Conservation (phyloP, 2,888 invertebrate species). For the Limnephilus rhombicus region DNA sequence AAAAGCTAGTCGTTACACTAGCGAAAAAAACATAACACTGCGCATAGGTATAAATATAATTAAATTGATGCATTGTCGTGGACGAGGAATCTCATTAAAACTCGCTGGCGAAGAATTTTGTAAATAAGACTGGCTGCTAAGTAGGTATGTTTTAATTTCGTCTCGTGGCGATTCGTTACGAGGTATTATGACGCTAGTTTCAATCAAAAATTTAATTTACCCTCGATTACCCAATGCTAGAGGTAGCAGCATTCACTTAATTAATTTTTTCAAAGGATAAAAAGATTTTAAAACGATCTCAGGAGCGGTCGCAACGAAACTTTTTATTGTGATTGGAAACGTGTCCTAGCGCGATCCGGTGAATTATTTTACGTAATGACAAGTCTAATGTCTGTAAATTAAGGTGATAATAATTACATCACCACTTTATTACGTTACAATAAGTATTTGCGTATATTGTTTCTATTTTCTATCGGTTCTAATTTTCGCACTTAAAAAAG, state of each 20-base stretch:
- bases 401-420: background rate
- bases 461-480: too few relatives aligned
- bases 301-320: background rate
- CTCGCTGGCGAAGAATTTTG: constrained; percentile 29
- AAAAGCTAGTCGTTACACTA: background rate
- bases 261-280: constrained; percentile 44
- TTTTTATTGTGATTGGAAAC: constrained; percentile 13
- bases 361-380: background rate
- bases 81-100: constrained; percentile 36
- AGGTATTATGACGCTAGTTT: constrained; percentile 44
- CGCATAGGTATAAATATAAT: constrained; percentile 35
- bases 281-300: background rate
- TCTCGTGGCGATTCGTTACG: constrained; percentile 52
- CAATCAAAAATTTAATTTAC: constrained; percentile 58
- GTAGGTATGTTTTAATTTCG: constrained; percentile 48
- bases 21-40: background rate
- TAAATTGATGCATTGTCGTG: constrained; percentile 18
- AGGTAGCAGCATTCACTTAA: constrained; percentile 45
- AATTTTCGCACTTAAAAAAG: too few relatives aligned
- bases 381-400: background rate
- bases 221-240: constrained; percentile 39
- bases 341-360: background rate
- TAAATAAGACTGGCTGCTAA: constrained; percentile 40
- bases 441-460: too few relatives aligned
- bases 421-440: too few relatives aligned